These are phyloP conservation scores for Scomberomorus guttatus DNA, from an alignment of 2,797 vertebrate species.

Conservation along the genomic window DNA sequence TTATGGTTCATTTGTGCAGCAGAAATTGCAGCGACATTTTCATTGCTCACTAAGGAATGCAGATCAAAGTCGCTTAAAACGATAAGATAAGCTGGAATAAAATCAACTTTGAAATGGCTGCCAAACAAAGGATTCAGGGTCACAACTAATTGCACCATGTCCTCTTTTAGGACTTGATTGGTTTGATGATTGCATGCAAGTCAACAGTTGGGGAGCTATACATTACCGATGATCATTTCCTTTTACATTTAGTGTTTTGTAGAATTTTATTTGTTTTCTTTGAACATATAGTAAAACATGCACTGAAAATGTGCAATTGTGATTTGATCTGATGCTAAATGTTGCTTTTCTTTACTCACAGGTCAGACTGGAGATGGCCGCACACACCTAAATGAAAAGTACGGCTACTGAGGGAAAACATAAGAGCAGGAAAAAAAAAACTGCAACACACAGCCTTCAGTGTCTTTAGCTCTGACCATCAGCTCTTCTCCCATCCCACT, in stretches of 20 bases:
- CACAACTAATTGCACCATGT: background rate
- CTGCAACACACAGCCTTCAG: conserved; percentile 38
- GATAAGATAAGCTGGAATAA: conserved; percentile 59
- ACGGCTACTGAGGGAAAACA: conserved; percentile 89
- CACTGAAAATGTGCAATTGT: background rate
- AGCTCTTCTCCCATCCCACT: conserved; percentile 23
- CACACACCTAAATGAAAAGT: conserved; percentile 98
- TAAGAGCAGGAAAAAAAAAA: conserved; percentile 12
- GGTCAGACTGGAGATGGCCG: conserved; percentile 96
- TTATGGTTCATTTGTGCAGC: conserved; percentile 47
- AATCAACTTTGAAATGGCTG: conserved; percentile 30
- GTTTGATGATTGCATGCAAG: conserved; percentile 1
- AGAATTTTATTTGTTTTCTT: too few relatives aligned
- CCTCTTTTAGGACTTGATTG: background rate
- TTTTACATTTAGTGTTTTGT: too few relatives aligned
- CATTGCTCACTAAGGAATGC: conserved; percentile 46
- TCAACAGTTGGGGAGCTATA: background rate
- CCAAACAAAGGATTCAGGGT: conserved; percentile 30
- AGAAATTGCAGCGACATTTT: conserved; percentile 42
- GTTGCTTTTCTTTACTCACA: conserved; percentile 58
- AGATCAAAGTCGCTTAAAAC: conserved; percentile 54
- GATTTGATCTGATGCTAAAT: background rate
- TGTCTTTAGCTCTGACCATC: conserved; percentile 17
- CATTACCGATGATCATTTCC: background rate
- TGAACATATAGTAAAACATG: background rate